Base-by-base conservation (phyloP, 2,888 invertebrate species). In the Furcula furcula region DNA sequence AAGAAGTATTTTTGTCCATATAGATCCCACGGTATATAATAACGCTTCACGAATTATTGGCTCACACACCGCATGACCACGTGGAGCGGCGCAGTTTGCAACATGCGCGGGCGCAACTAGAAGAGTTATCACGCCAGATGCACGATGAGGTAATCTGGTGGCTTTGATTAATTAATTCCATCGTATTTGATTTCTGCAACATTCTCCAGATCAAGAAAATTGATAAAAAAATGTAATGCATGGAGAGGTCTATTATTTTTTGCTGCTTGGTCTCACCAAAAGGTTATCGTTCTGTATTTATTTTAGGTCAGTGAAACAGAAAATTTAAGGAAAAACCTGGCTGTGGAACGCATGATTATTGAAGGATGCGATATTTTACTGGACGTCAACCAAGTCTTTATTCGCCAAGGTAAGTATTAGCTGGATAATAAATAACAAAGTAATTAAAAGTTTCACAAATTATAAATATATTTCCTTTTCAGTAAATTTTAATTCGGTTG, bases 21-120 rank as follows among this genome's bases (percentile, higher is more conserved):
- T 78, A 97, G 97, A 94, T 97, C 47, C 97, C 97, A 1, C 92
- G 97, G 7, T 97, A 97, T 80, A 97, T 97, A 46, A 95, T 97
- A 54, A 97, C 97, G 0, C 89, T 97, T 22, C 97, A 97, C 79
- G 97, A 97, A 77, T 85, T 97, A 10, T 84, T 97, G 43, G 97
- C 97, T 4, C 97, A 97, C 80, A 97, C 97, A 0, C 97, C 97
- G 0, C 95, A 97, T 76, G 96, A 97, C 81, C 97, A 97, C 83
- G 97, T 97, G 34, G 97, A 97, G 83, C 90, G 97, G 9, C 94
- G 95, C 75, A 95, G 95, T 62, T 87, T 97, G 55, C 95, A 96
- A 71, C 96, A 95, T 65, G 97, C 97, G 23, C 91, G 95, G 31
- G 94, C 94, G 52, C 96, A 97, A 64, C 90, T 97, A 1, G 97